Evolutionary conservation across 1,140 invertebrate species (phyloP), one percentile per base, ranked within the genome.

Genomic region (Camponotus floridanus): DNA sequence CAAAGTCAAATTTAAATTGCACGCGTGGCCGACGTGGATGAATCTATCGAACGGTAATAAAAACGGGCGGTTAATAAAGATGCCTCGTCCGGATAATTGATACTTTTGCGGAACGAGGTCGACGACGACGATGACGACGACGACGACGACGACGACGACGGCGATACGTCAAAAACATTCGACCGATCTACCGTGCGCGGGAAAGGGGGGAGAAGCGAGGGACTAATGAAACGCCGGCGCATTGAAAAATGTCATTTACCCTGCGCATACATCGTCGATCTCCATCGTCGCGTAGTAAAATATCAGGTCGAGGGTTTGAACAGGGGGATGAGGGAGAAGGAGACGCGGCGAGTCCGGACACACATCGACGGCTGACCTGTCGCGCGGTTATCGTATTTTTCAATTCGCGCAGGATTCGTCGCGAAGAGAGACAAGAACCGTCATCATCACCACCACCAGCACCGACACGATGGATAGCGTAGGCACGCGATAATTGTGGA

Each of bases 401-500:
- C 57, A 80, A 85, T 85, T 85, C 51, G 36, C 42, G 18, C 76
- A 57, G 57, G 74, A 68, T 68, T 61, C 39, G 79, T 36, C 80
- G n/a, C 5, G 48, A 39, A 45, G 26, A 76, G 73, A 62, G 8
- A 42, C 55, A 2, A 45, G 42, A 21, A 18, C 15, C 68, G 39
- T 9, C 79, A 21, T 55, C 65, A 21, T 21, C 26, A 26, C 68
- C 33, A 57, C 21, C 21, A 45, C n/a, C 65, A 55, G 3, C 67
- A 57, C 33, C 45, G 33, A 67, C 59, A 39, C 64, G 86, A 85
- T 85, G 78, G 80, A 85, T 85, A 67, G 74, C 67, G 73, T 71
- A 88, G 89, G 71, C 85, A 76, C 70, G 86, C 78, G 87, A 67
- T 86, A 91, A 92, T 91, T 90, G 90, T 87, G 79, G 85, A 90